phyloP scores from a whole-genome alignment of 2,888 invertebrate genomes.

The Dusona sp. region DNA sequence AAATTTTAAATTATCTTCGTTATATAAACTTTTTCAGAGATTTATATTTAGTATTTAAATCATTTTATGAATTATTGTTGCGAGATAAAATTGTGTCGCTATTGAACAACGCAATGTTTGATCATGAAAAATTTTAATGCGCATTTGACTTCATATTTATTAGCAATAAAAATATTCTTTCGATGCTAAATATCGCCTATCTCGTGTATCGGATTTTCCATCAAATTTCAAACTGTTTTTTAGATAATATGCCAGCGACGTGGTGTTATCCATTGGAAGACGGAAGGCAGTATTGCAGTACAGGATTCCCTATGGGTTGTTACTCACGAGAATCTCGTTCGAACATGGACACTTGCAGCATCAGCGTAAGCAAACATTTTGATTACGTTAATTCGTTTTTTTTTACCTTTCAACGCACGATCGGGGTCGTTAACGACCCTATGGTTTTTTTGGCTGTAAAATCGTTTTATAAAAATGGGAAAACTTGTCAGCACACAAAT shows the following conservation, averaged over 20 bases:
- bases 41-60: not conserved
- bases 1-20: not conserved
- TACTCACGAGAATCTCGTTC: constrained; percentile 87
- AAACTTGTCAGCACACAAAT: too few relatives aligned
- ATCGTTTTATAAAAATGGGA: too few relatives aligned
- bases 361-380: constrained; percentile 74
- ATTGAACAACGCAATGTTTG: too few relatives aligned
- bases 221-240: constrained; percentile 15
- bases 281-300: constrained; percentile 93
- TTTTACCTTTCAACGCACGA: too few relatives aligned
- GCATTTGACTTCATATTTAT: too few relatives aligned
- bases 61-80: too few relatives aligned
- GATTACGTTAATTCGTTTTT: not conserved
- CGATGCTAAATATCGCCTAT: too few relatives aligned
- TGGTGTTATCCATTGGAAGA: constrained; percentile 95
- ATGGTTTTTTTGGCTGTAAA: too few relatives aligned
- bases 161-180: too few relatives aligned
- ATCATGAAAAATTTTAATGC: too few relatives aligned
- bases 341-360: constrained; percentile 77
- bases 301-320: constrained; percentile 99
- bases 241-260: constrained; percentile 99
- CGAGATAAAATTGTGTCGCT: too few relatives aligned
- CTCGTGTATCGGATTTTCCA: not conserved
- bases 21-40: not conserved
- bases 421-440: too few relatives aligned